Base-by-base conservation (phyloP, 2,888 invertebrate genomes). In the Dasysyrphus albostriatus region DNA sequence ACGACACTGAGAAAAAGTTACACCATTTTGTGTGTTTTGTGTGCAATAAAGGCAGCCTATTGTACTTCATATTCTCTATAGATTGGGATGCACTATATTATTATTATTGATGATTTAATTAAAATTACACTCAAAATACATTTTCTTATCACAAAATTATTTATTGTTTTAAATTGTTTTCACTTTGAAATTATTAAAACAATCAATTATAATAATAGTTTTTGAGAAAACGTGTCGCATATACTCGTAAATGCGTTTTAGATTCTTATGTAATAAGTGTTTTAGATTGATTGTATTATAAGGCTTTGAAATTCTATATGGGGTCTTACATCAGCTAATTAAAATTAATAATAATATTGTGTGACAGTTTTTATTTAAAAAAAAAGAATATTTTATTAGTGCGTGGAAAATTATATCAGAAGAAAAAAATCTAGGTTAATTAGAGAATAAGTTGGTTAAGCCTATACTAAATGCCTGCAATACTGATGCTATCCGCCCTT, bases 211-310 rank as follows among this genome's bases (percentile, higher is more conserved):
- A 10, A 19, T 19, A 59, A 59, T 39, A 59, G 42, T 61, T 61
- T 39, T 29, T 59, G 47, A 24, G 16, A 51, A 49, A 74, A 63
- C 61, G 61, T 74, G 74, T 54, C 29, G 42, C 74, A 63, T 56
- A 19, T 47, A n/a, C n/a, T n/a, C n/a, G n/a, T n/a, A 56, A 76
- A 56, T 76, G 75, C 75, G 75, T 67, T 65, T 76, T 76, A 58
- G 29, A 44, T 19, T 75, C 12, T 51, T 42, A 56, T 56, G 24
- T 49, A 34, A 67, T 9, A 67, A 67, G 16, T 67, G n/a, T 65
- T 65, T 10, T 24, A 49, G 16, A 47, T 47, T 65, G 34, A 19
- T n/a, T n/a, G n/a, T n/a, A n/a, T n/a, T n/a, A n/a, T 44, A 16
- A 19, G 47, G 44, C 32, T 67, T 67, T 67, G 67, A 34, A 67